Conservation (phyloP, 2,888 invertebrate genomes). For the Megalurothrips usitatus region DNA sequence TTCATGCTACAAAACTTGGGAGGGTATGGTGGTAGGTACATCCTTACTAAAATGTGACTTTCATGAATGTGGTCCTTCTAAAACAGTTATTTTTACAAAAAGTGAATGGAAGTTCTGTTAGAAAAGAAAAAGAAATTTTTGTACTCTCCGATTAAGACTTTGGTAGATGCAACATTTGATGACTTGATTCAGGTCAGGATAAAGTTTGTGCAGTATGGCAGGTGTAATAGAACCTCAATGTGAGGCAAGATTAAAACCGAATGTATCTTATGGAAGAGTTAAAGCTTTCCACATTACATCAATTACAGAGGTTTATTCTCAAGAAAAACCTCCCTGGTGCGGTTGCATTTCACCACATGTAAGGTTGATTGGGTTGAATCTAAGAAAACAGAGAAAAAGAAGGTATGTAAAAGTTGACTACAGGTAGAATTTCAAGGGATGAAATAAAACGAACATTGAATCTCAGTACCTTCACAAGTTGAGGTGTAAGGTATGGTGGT, state of each 20-base stretch:
- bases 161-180: not conserved
- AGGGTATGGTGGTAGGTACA: too few species aligned
- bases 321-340: too few species aligned
- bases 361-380: not conserved
- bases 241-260: not conserved
- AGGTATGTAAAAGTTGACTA: not conserved
- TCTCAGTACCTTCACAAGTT: not conserved
- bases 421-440: not conserved
- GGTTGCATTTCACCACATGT: not conserved
- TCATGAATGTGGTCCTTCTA: too few species aligned
- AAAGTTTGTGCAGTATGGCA: conserved; percentile 7
- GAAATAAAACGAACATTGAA: not conserved
- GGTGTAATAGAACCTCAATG: not conserved
- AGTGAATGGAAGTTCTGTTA: too few species aligned
- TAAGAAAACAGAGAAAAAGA: not conserved
- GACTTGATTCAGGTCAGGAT: conserved; percentile 8
- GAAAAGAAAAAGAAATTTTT: not conserved
- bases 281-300: too few species aligned
- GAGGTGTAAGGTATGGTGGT: not conserved
- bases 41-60: too few species aligned
- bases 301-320: too few species aligned
- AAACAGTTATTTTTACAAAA: too few species aligned
- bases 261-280: too few species aligned
- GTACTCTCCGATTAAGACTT: conserved; percentile 3
- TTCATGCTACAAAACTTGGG: too few species aligned